A percentile compares a stretch with the other conserved stretches of the same genome.
These are phyloP conservation scores for Tenrec ecaudatus DNA, from an alignment of 2,113 vertebrate genomes.

Conservation along the genomic window DNA sequence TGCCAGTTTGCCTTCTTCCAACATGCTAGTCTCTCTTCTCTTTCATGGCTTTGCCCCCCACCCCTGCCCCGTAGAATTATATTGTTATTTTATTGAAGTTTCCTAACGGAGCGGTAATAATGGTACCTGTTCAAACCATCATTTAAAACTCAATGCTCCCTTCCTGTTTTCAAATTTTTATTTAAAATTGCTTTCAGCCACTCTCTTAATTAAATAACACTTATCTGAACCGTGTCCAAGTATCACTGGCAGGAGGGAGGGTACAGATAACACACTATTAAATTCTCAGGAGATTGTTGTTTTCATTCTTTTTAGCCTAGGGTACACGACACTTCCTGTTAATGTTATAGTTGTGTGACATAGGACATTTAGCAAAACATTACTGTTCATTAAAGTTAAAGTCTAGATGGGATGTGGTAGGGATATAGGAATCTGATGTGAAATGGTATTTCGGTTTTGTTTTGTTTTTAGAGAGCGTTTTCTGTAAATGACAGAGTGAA, in stretches of 20 bases:
- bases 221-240: too few relatives aligned
- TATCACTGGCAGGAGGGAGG: too few relatives aligned
- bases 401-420: background rate
- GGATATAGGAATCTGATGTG: background rate
- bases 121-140: background rate
- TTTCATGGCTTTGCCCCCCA: background rate
- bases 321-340: background rate
- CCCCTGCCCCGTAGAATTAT: background rate
- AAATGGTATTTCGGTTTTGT: background rate
- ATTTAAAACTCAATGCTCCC: background rate
- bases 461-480: background rate
- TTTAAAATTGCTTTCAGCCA: background rate
- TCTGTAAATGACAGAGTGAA: background rate
- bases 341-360: conserved; percentile 1
- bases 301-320: background rate
- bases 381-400: background rate
- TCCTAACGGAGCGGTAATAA: background rate
- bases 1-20: background rate
- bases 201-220: too few relatives aligned
- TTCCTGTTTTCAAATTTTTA: background rate
- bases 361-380: background rate
- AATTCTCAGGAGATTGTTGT: background rate
- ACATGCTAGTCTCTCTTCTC: background rate
- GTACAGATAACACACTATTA: too few relatives aligned
- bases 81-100: background rate